phyloP scores from a whole-genome alignment of 1,140 invertebrate genomes.

The Mizuhopecten yessoensis region DNA sequence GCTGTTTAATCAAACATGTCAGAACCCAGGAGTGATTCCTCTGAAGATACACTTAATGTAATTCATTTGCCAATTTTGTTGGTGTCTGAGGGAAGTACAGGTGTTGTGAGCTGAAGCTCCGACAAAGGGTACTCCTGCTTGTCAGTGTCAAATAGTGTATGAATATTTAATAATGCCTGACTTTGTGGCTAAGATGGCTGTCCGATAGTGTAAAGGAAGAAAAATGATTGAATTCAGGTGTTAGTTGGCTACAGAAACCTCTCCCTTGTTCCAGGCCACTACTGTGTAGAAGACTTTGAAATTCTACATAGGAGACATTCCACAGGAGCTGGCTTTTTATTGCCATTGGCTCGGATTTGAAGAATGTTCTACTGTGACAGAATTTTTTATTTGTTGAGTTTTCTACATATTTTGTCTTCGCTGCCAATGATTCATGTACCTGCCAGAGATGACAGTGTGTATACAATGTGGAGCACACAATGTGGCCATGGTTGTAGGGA shows the following conservation, averaged over 20 bases:
- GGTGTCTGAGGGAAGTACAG: constrained; percentile 3
- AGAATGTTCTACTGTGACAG: background rate
- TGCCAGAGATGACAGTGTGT: too few species aligned
- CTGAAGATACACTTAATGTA: constrained; percentile 17
- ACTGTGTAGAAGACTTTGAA: background rate
- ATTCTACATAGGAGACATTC: background rate
- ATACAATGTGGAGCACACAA: background rate
- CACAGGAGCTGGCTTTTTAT: background rate
- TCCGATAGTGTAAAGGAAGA: background rate
- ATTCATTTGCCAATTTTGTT: constrained; percentile 35
- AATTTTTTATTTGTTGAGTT: background rate
- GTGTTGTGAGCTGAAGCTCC: background rate
- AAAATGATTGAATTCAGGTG: constrained; percentile 39
- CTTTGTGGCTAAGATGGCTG: constrained; percentile 31
- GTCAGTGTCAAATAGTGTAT: constrained; percentile 29
- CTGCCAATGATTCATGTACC: background rate
- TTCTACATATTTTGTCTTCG: constrained; percentile 15
- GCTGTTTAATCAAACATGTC: constrained; percentile 34
- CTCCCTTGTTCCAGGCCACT: background rate
- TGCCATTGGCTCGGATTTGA: constrained; percentile 13
- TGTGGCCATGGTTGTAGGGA: background rate
- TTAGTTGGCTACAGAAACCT: background rate
- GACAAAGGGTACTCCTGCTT: background rate
- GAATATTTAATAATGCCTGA: constrained; percentile 32
- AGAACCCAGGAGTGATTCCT: constrained; percentile 16